Evolutionary conservation across 2,888 invertebrate genomes (phyloP).

Genomic region (Nomada goodeniana): DNA sequence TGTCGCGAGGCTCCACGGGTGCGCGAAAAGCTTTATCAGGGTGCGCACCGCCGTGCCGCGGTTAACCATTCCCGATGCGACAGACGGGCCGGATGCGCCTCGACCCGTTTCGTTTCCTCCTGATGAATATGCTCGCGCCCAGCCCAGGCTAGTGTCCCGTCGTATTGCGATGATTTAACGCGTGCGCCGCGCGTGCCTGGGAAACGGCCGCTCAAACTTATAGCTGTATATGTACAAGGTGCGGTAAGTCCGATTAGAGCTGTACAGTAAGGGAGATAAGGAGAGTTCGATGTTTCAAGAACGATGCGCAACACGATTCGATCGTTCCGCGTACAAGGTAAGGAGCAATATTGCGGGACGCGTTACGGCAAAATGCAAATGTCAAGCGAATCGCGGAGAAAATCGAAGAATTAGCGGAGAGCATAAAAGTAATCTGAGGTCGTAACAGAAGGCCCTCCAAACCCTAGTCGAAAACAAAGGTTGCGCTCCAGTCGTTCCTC

Average conservation of each 20-base stretch:
- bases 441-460: background rate
- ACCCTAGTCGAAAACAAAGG: conserved; percentile 25
- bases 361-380: too few relatives aligned
- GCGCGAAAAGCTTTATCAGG: conserved; percentile 52
- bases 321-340: too few relatives aligned
- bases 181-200: conserved; percentile 53
- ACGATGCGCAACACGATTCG: too few relatives aligned
- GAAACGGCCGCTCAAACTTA: conserved; percentile 17
- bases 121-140: conserved; percentile 48
- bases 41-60: conserved; percentile 48
- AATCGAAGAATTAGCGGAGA: background rate
- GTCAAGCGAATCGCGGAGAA: too few relatives aligned
- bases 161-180: conserved; percentile 57
- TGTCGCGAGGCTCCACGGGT: conserved; percentile 59
- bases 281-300: too few relatives aligned
- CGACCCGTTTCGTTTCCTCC: conserved; percentile 36
- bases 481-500: conserved; percentile 9
- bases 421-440: conserved; percentile 17
- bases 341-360: too few relatives aligned
- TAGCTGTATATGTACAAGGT: too few relatives aligned
- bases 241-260: too few relatives aligned
- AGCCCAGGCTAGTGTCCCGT: conserved; percentile 35
- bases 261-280: too few relatives aligned
- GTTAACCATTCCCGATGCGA: conserved; percentile 50
- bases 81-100: conserved; percentile 23